Base-by-base conservation (phyloP, 2,888 invertebrate genomes). In the Phlogophora meticulosa region DNA sequence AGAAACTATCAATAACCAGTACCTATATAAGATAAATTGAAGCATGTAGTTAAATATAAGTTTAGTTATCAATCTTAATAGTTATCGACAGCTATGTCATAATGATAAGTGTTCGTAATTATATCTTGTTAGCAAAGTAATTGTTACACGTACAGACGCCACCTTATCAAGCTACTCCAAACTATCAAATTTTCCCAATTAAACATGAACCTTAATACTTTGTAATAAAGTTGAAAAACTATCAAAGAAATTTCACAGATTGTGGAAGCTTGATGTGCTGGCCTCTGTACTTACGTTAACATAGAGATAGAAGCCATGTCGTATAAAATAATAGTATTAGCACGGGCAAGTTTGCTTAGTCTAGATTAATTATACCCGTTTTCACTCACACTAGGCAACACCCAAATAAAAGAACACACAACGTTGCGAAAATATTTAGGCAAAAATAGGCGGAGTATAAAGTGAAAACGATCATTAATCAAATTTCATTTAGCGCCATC, bases 31-130 rank as follows among this genome's bases (percentile, higher is more conserved):
- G n/a, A n/a, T 20, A 20, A 40, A 28, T 56, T 15, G 13, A 15
- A 24, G 11, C 24, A 2, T 24, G 28, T 20, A 11, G 1, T 11
- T 22, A 24, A 36, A n/a, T 38, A 38, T 9, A 59, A 34, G 36
- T 46, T 58, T 24, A 13, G 38, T 42, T 32, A 57, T 63, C 34
- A 63, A 56, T 70, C 20, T 76, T 43, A 60, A 58, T 61, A 55
- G 43, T 46, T 28, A 59, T 51, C 17, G 63, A 40, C 55, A 70
- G 32, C 36, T 17, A 20, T 40, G 17, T 51, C 10, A 55, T 45
- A n/a, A 7, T 56, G 11, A 46, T 67, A 67, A 66, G 49, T 70
- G 40, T 22, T 42, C 28, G 13, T 69, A 40, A 59, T 76, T 60
- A 72, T 28, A 32, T 40, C 46, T 59, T 20, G 36, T 55, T 51